A percentile compares a stretch with the other conserved stretches of the same genome.
These are phyloP conservation scores for Heliconius nattereri DNA, from an alignment of 1,140 invertebrate species.

Conservation along the genomic window DNA sequence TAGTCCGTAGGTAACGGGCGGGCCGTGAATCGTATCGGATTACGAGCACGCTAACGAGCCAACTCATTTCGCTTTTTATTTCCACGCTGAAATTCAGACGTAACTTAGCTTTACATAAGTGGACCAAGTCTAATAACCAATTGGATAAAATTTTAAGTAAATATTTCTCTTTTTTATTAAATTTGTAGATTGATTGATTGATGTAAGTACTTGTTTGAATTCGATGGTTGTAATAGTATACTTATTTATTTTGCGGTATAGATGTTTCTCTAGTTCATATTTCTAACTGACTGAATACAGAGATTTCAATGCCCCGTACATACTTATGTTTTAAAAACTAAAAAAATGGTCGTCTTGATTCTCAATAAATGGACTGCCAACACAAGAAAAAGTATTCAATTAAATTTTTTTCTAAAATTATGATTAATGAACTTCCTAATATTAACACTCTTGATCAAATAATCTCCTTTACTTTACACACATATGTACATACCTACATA, in stretches of 20 bases:
- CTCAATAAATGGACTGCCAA: too few relatives aligned
- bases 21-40: slow-evolving; percentile 16
- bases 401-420: too few relatives aligned
- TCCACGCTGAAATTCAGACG: slow-evolving; percentile 17
- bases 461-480: too few relatives aligned
- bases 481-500: too few relatives aligned
- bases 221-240: not conserved
- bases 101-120: slow-evolving; percentile 13
- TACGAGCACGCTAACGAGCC: slow-evolving; percentile 17
- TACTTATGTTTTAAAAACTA: too few relatives aligned
- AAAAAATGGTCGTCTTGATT: too few relatives aligned
- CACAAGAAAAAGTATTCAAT: too few relatives aligned
- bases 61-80: slow-evolving; percentile 21
- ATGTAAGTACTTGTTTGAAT: not conserved
- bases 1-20: slow-evolving; percentile 11
- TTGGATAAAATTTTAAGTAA: not conserved
- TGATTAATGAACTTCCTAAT: too few relatives aligned
- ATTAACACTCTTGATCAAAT: too few relatives aligned
- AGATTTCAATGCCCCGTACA: not conserved
- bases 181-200: not conserved
- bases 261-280: not conserved
- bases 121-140: not conserved
- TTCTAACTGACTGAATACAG: too few relatives aligned
- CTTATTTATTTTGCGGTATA: not conserved
- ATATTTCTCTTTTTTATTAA: not conserved